Evolutionary conservation across 2,888 invertebrate species (phyloP), one percentile per base, ranked within the genome.

Genomic region (Lasioglossum zephyrum): DNA sequence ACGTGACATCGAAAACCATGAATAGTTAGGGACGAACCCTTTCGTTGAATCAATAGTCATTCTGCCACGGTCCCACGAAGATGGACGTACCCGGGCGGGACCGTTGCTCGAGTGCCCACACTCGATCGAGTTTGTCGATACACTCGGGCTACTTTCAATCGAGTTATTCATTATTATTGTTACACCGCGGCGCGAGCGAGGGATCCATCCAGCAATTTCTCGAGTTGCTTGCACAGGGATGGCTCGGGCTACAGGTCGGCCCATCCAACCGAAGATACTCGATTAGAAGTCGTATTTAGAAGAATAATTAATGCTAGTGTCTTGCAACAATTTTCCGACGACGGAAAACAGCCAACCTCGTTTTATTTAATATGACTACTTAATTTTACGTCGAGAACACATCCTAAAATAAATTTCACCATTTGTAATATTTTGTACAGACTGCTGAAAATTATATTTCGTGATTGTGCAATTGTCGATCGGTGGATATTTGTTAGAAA

Each of bases 1-100:
- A 93, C 94, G 93, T 93, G 93, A 93, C 94, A 90, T 88, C 87
- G 92, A 92, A 91, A 90, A 91, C 92, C 92, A 92, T 94, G 92
- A 93, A 93, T 93, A 93, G 92, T 91, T 85, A 87, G 90, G 89
- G 91, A 89, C 87, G 89, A 90, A 90, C 90, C 92, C 91, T 88
- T 91, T 92, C 89, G 84, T 82, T 90, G 88, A 93, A 93, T 93
- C 93, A 92, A 93, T 93, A 92, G 88, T 88, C 90, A 90, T 89
- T 88, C 84, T 80, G 84, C 73, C 73, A 87, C 82, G 85, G 63
- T 63, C 63, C 63, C 63, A 63, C 63, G 81, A 84, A 69, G 85
- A 82, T 87, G 79, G 79, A 86, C 77, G 77, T 74, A 66, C 73
- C 87, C 31, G 31, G 70, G 57, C 22, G 76, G 72, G 75, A 49